phyloP scores from a whole-genome alignment of 1,140 invertebrate genomes.

The Drosophila busckii region DNA sequence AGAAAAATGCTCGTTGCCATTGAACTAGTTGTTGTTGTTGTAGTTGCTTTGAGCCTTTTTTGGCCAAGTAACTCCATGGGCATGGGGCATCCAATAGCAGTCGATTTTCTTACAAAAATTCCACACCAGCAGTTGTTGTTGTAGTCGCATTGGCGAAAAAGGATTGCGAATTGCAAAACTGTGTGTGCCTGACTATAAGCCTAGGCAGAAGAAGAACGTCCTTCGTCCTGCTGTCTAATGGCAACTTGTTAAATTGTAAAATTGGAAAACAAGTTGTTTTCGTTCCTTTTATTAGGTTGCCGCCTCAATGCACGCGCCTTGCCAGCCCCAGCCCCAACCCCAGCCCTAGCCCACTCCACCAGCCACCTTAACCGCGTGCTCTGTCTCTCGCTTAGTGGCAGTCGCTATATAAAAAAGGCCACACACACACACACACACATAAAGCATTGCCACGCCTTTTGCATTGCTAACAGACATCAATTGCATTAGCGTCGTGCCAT shows the following conservation, averaged over 20 bases:
- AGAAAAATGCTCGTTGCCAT: conserved; percentile 51
- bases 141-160: conserved; percentile 44
- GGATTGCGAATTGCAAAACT: conserved; percentile 45
- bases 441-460: conserved; percentile 13
- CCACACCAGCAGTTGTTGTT: conserved; percentile 29
- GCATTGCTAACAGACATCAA: conserved; percentile 24
- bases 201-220: conserved; percentile 23
- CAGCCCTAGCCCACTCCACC: neutral
- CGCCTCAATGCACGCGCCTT: conserved; percentile 57
- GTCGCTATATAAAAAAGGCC: no score
- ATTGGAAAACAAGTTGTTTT: conserved; percentile 78
- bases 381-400: conserved; percentile 1
- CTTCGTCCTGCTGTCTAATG: conserved; percentile 47
- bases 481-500: no score
- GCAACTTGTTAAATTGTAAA: conserved; percentile 78
- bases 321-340: neutral
- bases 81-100: conserved; percentile 68
- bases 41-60: conserved; percentile 45
- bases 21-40: conserved; percentile 38
- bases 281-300: conserved; percentile 76
- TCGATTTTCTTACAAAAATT: conserved; percentile 75
- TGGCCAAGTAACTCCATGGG: conserved; percentile 8
- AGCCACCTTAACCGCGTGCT: neutral
- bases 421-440: no score
- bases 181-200: conserved; percentile 4